Base-by-base conservation (phyloP, 2,113 vertebrate genomes). In the Rousettus leschenaultii region DNA sequence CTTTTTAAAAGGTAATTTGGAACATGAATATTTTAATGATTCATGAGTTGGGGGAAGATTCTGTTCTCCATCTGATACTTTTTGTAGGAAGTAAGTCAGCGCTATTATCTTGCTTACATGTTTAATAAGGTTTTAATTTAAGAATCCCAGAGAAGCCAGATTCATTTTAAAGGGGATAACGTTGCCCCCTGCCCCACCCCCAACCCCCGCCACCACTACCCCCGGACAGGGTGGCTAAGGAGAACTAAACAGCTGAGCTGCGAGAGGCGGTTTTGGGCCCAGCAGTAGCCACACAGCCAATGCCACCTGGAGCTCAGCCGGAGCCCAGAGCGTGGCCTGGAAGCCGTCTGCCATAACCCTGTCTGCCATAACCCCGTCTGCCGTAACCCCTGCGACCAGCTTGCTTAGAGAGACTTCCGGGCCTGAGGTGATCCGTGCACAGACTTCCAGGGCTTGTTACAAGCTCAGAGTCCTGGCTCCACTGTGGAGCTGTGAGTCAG, bases 91-190 rank as follows among this genome's bases (percentile, higher is more conserved):
- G 55, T 77, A 85, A 38, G 63, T 78, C 35, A 53, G 24, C 51
- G 38, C 59, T 43, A 12, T 89, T 75, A 22, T 35, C 40, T n/a
- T 55, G 55, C 57, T 84, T 91, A 45, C 38, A 5, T 53, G 84
- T 70, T 96, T 86, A 86, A n/a, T 45, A 21, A 86, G 71, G 28
- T 38, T 93, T 91, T 87, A 18, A 89, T 53, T n/a, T 43, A 57
- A 95, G 71, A 51, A 40, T 30, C n/a, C 63, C 21, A 78, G 51
- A 63, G 65, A 83, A 89, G 38, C 33, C 63, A 83, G 65, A 3
- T 65, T 24, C 55, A 6, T 80, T 68, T 65, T 73, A 57, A 79
- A 86, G 57, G 66, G n/a, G 43, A 48, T 30, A 8, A 14, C 33
- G 22, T 70, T 77, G 73, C 30, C 80, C 35, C 7, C n/a, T 21